Base-by-base conservation (phyloP, 1,140 invertebrate species). In the Aradophagus sp. region DNA sequence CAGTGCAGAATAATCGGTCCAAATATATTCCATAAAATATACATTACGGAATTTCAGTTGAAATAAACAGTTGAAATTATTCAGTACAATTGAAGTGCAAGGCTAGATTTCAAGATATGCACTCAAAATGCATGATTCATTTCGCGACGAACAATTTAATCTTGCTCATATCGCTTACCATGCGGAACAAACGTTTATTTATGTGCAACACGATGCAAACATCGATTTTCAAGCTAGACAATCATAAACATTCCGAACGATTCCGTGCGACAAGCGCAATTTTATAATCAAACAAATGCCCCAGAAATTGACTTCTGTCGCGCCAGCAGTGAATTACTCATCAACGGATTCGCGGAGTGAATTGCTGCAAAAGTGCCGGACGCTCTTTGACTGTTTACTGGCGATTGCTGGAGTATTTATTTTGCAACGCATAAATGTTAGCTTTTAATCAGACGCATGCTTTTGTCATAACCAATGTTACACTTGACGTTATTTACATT, bases 141-240 rank as follows among this genome's bases (percentile, higher is more conserved):
- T 10, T 11, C 20, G n/a, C n/a, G n/a, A n/a, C n/a, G n/a, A n/a
- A n/a, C n/a, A n/a, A n/a, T n/a, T n/a, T n/a, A n/a, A n/a, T n/a
- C n/a, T n/a, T n/a, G n/a, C n/a, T n/a, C n/a, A n/a, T n/a, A n/a
- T n/a, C n/a, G n/a, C n/a, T n/a, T n/a, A n/a, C n/a, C 56, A 62
- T 70, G 66, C 66, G 17, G 7, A 41, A 52, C 13, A 53, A 20
- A n/a, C n/a, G n/a, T 50, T 34, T 36, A 35, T 55, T 35, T 23
- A 36, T 13, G 34, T 50, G 44, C 35, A 56, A 50, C 56, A 69
- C 50, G 56, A 50, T 62, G 66, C 56, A 56, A 41, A 56, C 34
- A 17, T 16, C 31, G 53, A 58, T 66, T 35, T 27, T 11, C 27
- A 67, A 67, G 52, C 52, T 53, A 23, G 16, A 39, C 32, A 67